Base-by-base conservation (phyloP, 1,140 invertebrate genomes). In the Hydropsyche tenuis region DNA sequence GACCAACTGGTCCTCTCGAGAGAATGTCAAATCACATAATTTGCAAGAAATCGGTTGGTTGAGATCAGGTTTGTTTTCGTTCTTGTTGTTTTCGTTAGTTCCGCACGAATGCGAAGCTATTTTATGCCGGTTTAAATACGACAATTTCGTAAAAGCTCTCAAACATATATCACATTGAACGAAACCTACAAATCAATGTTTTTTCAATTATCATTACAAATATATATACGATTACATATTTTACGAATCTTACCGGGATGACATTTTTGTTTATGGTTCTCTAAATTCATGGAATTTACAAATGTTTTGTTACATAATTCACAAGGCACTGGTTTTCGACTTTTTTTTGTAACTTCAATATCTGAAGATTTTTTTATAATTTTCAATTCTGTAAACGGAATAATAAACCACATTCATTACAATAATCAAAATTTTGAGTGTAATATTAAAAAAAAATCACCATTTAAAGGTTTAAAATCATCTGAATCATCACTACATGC, bases 391-490 rank as follows among this genome's bases (percentile, higher is more conserved):
- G 18, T n/a, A 69, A 43, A 43, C 25, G n/a, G 30, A 25, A 27
- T 37, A 16, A 30, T 23, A 23, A 62, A 6, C 6, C n/a, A n/a
- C n/a, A n/a, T 6, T 14, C 16, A 64, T 68, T 45, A 7, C 6
- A 68, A 18, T 68, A 9, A 12, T 42, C 2, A 42, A 65, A 42
- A 43, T 37, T 37, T 11, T 43, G 6, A 20, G 2, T 37, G 30
- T 9, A 16, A 16, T 22, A 60, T 60, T 0, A 69, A 48, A 9
- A 69, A 48, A 53, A 63, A 7, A 30, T 63, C 25, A 64, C 75
- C 75, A 74, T 72, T 77, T 16, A 77, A 72, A 4, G 75, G 73
- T 64, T 73, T 74, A 14, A 72, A 48, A 62, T 77, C 75, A 56
- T 77, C 75, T n/a, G 75, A 77, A 65, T 74, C 73, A 70, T 77